Base-by-base conservation (phyloP, 2,888 invertebrate species). In the Heliconius hortense region DNA sequence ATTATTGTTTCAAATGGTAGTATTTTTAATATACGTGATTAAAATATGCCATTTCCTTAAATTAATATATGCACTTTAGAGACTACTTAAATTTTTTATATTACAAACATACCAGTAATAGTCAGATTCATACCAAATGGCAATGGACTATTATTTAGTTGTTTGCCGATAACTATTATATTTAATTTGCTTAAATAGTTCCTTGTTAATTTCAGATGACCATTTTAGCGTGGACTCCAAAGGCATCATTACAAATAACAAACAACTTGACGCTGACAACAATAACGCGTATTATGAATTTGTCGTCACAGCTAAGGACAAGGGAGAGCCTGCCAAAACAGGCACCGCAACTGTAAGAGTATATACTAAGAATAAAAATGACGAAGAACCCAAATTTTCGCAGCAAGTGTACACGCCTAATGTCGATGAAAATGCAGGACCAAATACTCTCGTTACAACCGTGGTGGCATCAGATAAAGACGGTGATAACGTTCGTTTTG, bases 281-380 rank as follows among this genome's bases (percentile, higher is more conserved):
- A 98, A 98, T 87, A 98, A 98, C 88, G 98, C 98, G 64, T 98
- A 98, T 89, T 98, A 98, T 86, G 98, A 99, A 89, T 98, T 99
- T 86, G 96, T 95, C 48, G 98, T 99, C 31, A 98, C 98, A 4
- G 99, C 99, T 13, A 98, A 97, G 88, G 99, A 99, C 87, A 98
- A 98, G 90, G 99, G 99, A 8, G 97, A 98, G 88, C 98, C 98
- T 0, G 95, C 98, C 0, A 97, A 97, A 88, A 98, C 97, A 0
- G 98, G 98, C 69, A 97, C 97, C 0, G 98, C 99, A 0, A 98
- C 98, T 0, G 98, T 99, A 24, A 95, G 98, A 76, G 96, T 99
- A 76, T 98, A 98, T 87, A 99, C 99, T n/a, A 98, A 98, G 86
- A 99, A 99, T 86, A 98, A 98, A 90, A 99, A 99, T 90, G 99